These are phyloP conservation scores for Chaetodon auriga DNA, from an alignment of 2,113 vertebrate genomes.

Conservation along the genomic window DNA sequence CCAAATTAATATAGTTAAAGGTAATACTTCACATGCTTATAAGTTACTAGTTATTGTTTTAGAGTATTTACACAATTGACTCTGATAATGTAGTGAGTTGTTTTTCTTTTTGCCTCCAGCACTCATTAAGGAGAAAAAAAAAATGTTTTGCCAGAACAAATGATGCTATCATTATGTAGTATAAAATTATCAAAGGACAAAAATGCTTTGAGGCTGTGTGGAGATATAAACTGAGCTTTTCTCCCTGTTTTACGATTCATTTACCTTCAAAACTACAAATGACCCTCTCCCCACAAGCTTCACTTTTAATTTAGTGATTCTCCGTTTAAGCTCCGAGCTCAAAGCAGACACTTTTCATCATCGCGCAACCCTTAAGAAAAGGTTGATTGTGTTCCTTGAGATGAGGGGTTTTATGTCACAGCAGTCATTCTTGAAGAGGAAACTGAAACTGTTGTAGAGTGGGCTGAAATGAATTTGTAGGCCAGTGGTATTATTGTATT, in stretches of 20 bases:
- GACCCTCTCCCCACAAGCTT: slow-evolving; percentile 50
- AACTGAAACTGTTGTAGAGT: background rate
- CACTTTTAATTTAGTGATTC: slow-evolving; percentile 62
- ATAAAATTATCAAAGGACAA: slow-evolving; percentile 65
- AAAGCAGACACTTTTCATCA: slow-evolving; percentile 51
- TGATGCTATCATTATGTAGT: slow-evolving; percentile 68
- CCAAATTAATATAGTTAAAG: slow-evolving; percentile 56
- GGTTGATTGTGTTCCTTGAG: slow-evolving; percentile 47
- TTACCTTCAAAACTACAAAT: slow-evolving; percentile 65
- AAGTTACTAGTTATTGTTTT: slow-evolving; percentile 34
- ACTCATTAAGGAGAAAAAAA: slow-evolving; percentile 42
- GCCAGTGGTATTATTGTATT: background rate
- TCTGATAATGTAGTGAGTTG: background rate
- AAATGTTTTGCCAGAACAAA: slow-evolving; percentile 65
- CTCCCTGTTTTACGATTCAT: slow-evolving; percentile 55
- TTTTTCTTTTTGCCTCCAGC: slow-evolving; percentile 26
- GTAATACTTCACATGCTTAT: slow-evolving; percentile 38
- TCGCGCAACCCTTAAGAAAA: background rate
- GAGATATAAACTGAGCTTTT: slow-evolving; percentile 51
- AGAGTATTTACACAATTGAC: slow-evolving; percentile 27
- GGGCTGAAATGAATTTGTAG: slow-evolving; percentile 12
- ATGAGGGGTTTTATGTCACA: slow-evolving; percentile 30
- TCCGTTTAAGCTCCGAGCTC: slow-evolving; percentile 35
- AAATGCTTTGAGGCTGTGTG: slow-evolving; percentile 66
- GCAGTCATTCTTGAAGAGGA: slow-evolving; percentile 29